Percentiles rank a stretch among this genome's conserved stretches.
These are phyloP conservation scores for Lasioglossum albipes DNA, from an alignment of 1,140 invertebrate species.

Conservation along the genomic window DNA sequence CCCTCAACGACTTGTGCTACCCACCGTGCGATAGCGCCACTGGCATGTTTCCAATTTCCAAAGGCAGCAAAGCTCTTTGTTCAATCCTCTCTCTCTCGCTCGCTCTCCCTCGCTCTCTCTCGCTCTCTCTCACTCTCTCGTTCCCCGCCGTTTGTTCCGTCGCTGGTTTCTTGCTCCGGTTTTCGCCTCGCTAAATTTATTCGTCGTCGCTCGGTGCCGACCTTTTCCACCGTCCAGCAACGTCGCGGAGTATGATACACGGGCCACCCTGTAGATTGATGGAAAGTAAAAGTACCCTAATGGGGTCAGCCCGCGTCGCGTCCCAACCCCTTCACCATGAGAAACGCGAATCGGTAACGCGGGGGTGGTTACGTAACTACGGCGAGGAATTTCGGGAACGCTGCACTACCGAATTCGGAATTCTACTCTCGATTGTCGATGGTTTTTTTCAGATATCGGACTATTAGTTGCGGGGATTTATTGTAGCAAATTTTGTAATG, in stretches of 20 bases:
- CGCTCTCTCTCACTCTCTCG: too few species aligned
- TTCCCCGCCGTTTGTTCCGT: not conserved
- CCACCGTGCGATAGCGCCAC: constrained; percentile 67
- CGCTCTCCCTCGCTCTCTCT: too few species aligned
- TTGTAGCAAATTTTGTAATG: too few species aligned
- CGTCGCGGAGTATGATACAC: constrained; percentile 3
- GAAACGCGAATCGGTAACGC: constrained; percentile 28
- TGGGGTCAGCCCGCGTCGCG: constrained; percentile 17
- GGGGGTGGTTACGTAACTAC: constrained; percentile 22
- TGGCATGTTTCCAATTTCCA: constrained; percentile 50
- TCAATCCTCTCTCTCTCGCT: not conserved
- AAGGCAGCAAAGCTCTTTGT: constrained; percentile 21
- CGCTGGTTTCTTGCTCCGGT: constrained; percentile 34
- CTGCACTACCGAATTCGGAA: not conserved
- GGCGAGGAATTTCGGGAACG: not conserved
- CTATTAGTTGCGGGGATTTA: too few species aligned
- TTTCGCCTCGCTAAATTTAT: constrained; percentile 34
- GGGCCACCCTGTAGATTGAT: constrained; percentile 25
- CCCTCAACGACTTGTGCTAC: constrained; percentile 50
- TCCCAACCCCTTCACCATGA: not conserved
- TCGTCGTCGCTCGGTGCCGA: constrained; percentile 5
- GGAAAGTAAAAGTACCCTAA: constrained; percentile 37
- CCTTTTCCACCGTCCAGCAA: not conserved
- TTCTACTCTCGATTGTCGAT: not conserved
- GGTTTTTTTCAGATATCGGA: not conserved